Base-by-base conservation (phyloP, 1,140 invertebrate species). In the Heliconius congener region DNA sequence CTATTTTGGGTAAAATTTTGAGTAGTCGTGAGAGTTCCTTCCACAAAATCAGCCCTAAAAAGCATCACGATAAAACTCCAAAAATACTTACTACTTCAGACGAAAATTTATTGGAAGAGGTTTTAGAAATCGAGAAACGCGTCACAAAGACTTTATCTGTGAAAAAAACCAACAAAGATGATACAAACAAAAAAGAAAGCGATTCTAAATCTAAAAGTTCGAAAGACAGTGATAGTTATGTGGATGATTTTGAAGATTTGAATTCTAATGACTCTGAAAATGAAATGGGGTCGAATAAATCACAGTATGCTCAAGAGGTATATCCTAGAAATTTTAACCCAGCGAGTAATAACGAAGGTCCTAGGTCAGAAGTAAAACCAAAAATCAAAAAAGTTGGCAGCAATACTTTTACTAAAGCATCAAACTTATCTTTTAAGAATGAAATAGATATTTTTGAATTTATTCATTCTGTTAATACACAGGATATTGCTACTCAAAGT, bases 181-280 rank as follows among this genome's bases (percentile, higher is more conserved):
- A 81, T 74, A 66, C 34, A 74, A 77, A 57, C 66, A 81, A 75
- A 78, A 57, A 13, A 60, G 72, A n/a, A 76, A 66, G 73, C 8
- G 39, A 71, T 57, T 8, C 9, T 16, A 66, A 30, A 30, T 66
- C 27, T 30, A 66, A 13, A 30, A 78, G 37, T 30, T 30, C 18
- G 6, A 77, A 71, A 16, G 86, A 88, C 71, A 81, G 76, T 74
- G 82, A 91, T 66, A 94, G 90, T 73, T 95, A 95, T 81, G 89
- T 78, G 74, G 93, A 95, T 82, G 94, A 95, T 84, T 95, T 95
- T 85, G 94, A 95, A 82, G 91, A 94, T 74, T 90, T 91, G 52
- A 93, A 89, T 78, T 86, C 87, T n/a, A 85, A 89, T 66, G 81
- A 82, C 37, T 86, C 85, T 9, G 72, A 72, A 23, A 74, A 77